phyloP scores from a whole-genome alignment of 2,888 invertebrate species.

The Athripsodes cinereus region DNA sequence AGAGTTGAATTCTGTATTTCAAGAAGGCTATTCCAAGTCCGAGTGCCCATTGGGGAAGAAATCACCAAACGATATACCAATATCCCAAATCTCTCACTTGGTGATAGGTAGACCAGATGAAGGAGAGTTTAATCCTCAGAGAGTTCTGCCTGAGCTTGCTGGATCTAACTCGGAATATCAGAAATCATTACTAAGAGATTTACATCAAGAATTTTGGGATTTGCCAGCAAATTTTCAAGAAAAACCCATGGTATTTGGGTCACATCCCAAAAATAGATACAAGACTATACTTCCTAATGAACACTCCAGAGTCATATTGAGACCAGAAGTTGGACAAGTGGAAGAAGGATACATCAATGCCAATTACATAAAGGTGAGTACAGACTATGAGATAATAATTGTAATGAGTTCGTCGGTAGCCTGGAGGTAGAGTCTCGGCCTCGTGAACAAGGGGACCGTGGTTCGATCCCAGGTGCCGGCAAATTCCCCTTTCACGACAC shows the following conservation, averaged over 20 bases:
- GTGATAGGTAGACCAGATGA: constrained; percentile 10
- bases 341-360: constrained; percentile 86
- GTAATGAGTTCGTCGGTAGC: too few species aligned
- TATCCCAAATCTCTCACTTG: constrained; percentile 10
- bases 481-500: too few species aligned
- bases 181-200: constrained; percentile 54
- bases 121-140: constrained; percentile 24
- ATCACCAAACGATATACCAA: constrained; percentile 13
- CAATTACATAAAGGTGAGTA: constrained; percentile 83
- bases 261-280: constrained; percentile 85
- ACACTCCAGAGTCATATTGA: constrained; percentile 72
- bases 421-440: too few species aligned
- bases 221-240: constrained; percentile 89
- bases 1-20: constrained; percentile 53
- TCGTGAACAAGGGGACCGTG: too few species aligned
- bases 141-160: constrained; percentile 30
- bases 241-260: constrained; percentile 82
- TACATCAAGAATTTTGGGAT: constrained; percentile 92
- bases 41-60: constrained; percentile 33
- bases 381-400: too few species aligned
- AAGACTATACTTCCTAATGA: constrained; percentile 86
- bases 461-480: too few species aligned
- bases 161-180: constrained; percentile 56
- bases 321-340: constrained; percentile 43
- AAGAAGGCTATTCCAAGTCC: constrained; percentile 48